Base-by-base conservation (phyloP, 2,797 vertebrate species). In the Sebastes alutus region DNA sequence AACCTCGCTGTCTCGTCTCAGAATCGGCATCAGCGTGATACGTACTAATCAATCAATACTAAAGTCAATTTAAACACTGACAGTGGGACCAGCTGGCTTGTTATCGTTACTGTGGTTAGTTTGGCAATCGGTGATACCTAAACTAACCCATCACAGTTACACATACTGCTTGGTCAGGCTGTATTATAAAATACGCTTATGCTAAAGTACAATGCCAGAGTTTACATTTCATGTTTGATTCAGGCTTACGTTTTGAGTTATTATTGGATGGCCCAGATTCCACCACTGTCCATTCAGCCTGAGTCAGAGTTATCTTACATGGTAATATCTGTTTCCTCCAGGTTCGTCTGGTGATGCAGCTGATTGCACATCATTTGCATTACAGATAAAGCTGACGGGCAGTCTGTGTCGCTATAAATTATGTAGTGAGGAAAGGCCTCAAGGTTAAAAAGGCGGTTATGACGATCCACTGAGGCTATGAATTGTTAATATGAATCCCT, bases 401-500 rank as follows among this genome's bases (percentile, higher is more conserved):
- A 89, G 90, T 85, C 90, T 91, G 77, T 81, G 80, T 63, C 38
- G 55, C 74, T 84, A 91, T 96, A 84, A 95, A 96, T 96, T 92
- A 96, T 96, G 93, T 90, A 96, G 83, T 10, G 74, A 63, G 82
- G 64, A 80, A 81, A 85, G 90, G 90, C 88, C 88, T 87, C 88
- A 84, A 92, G 87, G 91, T 96, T 93, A 94, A 94, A 93, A 93
- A 89, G 89, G 75, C 38, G 67, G 87, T 86, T 92, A 89, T 90
- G 81, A 91, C 84, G 89, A 93, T 95, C 90, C 92, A 91, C 83
- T 35, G 4, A 75, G 80, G 74, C 86, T 68, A 94, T 95, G 85
- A 95, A 95, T 95, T 91, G 88, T 95, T 95, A 94, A 95, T 94
- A 81, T 49, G 72, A 92, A 76, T 88, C 61, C 84, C 73, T 87